Percentiles rank a stretch among this genome's conserved stretches.
These are phyloP conservation scores for Camponotus fellah DNA, from an alignment of 2,888 invertebrate genomes.

Conservation along the genomic window DNA sequence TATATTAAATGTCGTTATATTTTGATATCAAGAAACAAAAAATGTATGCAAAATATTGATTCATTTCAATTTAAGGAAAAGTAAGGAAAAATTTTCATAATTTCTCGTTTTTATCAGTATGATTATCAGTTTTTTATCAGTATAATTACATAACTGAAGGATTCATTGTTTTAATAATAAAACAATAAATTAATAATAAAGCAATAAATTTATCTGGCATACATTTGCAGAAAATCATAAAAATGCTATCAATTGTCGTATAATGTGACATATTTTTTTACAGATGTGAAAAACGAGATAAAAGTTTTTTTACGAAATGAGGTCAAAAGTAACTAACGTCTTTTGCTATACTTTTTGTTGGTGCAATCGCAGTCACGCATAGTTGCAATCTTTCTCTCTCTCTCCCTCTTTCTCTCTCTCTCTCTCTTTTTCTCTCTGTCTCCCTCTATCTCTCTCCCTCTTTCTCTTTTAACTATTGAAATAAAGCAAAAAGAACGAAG, in stretches of 20 bases:
- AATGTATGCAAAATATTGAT: neutral
- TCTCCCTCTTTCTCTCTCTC: neutral
- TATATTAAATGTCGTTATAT: too few relatives aligned
- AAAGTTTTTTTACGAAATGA: slow-evolving; percentile 4
- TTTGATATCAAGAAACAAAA: neutral
- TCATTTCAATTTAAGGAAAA: neutral
- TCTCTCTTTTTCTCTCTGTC: slow-evolving; percentile 2
- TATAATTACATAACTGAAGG: neutral
- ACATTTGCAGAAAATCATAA: neutral
- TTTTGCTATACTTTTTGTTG: neutral
- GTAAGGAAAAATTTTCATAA: neutral
- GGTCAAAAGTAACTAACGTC: slow-evolving; percentile 2
- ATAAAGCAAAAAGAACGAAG: slow-evolving; percentile 17
- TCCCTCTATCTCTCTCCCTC: neutral
- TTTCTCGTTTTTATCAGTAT: neutral
- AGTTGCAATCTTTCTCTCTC: neutral
- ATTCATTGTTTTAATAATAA: neutral
- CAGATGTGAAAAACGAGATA: neutral
- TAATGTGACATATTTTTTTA: neutral
- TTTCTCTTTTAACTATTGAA: neutral
- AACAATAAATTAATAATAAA: too few relatives aligned
- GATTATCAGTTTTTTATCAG: too few relatives aligned
- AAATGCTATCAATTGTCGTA: neutral
- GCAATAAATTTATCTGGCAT: neutral
- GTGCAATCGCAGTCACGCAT: neutral